A percentile compares a stretch with the other conserved stretches of the same genome.
phyloP scores from a whole-genome alignment of 2,113 vertebrate genomes.

The Albula glossodonta region DNA sequence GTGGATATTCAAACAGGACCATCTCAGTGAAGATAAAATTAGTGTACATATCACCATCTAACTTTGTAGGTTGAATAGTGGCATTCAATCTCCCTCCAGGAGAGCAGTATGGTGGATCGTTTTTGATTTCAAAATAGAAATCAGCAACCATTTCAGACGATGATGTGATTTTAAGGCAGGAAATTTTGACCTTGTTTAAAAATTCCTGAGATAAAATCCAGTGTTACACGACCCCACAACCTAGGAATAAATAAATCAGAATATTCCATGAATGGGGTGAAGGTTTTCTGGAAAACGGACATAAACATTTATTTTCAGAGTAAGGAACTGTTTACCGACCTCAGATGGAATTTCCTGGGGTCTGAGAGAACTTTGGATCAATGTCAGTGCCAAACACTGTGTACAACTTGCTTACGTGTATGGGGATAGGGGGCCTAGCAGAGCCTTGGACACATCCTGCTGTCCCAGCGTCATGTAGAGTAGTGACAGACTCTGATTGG shows the following conservation, averaged over 20 bases:
- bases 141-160: no score
- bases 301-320: constrained; percentile 6
- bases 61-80: no score
- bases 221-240: neutral
- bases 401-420: constrained; percentile 86
- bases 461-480: constrained; percentile 96
- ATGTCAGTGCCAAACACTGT: constrained; percentile 5
- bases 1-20: neutral
- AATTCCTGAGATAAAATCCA: neutral
- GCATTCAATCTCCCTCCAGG: no score
- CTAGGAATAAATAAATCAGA: neutral
- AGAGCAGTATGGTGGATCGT: no score
- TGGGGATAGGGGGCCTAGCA: constrained; percentile 89
- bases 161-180: no score
- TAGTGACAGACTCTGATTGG: constrained; percentile 90
- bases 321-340: constrained; percentile 14
- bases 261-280: neutral
- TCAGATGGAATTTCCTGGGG: constrained; percentile 3
- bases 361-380: constrained; percentile 23
- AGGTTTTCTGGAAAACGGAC: neutral
- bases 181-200: neutral
- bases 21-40: neutral
- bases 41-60: neutral
- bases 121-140: no score
- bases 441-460: constrained; percentile 93